A percentile compares a stretch with the other conserved stretches of the same genome.
These are phyloP conservation scores for Tetragonula clypearis DNA, from an alignment of 1,140 invertebrate species.

Conservation along the genomic window DNA sequence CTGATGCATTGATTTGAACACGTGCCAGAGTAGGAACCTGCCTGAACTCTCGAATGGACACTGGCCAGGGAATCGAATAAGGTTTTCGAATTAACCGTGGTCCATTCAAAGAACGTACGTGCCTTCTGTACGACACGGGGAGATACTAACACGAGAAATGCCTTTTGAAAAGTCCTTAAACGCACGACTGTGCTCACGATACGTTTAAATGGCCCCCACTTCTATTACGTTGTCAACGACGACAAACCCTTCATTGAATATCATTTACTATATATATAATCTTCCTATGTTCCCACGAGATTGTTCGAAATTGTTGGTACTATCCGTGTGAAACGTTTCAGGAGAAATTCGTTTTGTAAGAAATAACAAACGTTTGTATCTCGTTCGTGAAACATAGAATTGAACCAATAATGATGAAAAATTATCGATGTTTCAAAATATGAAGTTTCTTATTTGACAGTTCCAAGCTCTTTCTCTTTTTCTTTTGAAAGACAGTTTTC, in stretches of 20 bases:
- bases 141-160: not conserved
- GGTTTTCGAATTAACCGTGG: constrained; percentile 58
- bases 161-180: constrained; percentile 50
- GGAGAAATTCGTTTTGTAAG: too few species aligned
- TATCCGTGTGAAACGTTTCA: not conserved
- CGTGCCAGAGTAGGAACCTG: not conserved
- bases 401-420: too few species aligned
- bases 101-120: constrained; percentile 63
- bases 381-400: too few species aligned
- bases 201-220: not conserved
- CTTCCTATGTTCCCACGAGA: not conserved
- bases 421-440: too few species aligned
- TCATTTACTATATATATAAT: not conserved
- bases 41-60: constrained; percentile 36
- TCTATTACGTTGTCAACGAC: not conserved
- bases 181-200: constrained; percentile 15
- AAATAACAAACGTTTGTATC: too few species aligned
- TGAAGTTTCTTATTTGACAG: too few species aligned
- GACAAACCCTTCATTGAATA: not conserved
- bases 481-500: too few species aligned
- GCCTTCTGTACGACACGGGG: constrained; percentile 26
- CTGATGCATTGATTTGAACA: not conserved
- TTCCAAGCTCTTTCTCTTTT: too few species aligned
- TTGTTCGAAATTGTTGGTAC: not conserved
- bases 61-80: constrained; percentile 55